A percentile compares a stretch with the other conserved stretches of the same genome.
phyloP scores from a whole-genome alignment of 2,113 vertebrate genomes.

The Canis aureus region DNA sequence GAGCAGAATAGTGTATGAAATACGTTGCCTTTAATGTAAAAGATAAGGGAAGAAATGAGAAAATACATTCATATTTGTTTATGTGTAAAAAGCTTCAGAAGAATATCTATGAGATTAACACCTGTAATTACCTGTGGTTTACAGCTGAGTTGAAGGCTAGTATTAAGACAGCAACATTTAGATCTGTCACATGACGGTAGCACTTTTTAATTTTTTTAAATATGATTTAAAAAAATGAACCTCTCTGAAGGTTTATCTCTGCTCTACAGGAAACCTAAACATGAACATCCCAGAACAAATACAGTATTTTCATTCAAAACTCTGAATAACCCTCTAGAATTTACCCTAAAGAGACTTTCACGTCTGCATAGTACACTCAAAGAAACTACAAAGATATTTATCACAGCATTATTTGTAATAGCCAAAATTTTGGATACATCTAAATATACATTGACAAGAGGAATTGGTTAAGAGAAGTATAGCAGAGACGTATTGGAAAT shows the following conservation, averaged over 20 bases:
- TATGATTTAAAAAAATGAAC: background rate
- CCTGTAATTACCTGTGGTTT: background rate
- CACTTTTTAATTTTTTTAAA: background rate
- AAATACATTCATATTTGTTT: background rate
- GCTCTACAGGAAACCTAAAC: background rate
- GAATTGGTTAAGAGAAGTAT: background rate
- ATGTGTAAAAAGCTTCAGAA: background rate
- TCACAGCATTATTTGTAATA: background rate
- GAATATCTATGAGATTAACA: background rate
- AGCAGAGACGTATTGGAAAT: background rate
- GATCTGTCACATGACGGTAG: background rate
- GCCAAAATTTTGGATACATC: background rate
- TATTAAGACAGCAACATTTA: background rate
- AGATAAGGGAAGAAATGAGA: background rate
- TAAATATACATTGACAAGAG: background rate
- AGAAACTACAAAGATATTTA: background rate
- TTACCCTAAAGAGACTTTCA: background rate
- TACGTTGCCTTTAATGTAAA: constrained; percentile 9
- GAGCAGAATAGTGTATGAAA: background rate
- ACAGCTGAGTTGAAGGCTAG: background rate
- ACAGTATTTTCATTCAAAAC: background rate
- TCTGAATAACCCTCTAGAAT: constrained; percentile 33
- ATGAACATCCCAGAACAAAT: constrained; percentile 15
- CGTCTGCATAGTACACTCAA: background rate
- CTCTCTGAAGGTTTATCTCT: background rate